A percentile compares a stretch with the other conserved stretches of the same genome.
Evolutionary conservation across 2,888 invertebrate genomes (phyloP).

Genomic region (Lepetodrilus schrolli): DNA sequence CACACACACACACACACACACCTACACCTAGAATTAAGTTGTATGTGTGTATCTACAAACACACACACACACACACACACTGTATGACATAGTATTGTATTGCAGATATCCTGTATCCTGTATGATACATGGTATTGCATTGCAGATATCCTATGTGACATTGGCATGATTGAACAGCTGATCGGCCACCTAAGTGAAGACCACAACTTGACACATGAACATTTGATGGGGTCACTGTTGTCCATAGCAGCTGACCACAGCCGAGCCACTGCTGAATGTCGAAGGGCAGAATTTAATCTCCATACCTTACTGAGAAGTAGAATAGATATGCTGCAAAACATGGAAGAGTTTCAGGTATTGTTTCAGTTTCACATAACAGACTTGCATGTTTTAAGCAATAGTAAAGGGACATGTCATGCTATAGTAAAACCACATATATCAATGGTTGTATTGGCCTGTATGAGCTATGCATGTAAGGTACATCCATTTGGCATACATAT

Average conservation of each 20-base stretch:
- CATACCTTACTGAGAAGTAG: slow-evolving; percentile 74
- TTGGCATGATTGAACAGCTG: slow-evolving; percentile 75
- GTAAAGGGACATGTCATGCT: too few relatives aligned
- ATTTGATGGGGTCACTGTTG: slow-evolving; percentile 77
- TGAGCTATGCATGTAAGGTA: too few relatives aligned
- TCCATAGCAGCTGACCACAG: slow-evolving; percentile 76
- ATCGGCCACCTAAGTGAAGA: slow-evolving; percentile 70
- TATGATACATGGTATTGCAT: slow-evolving; percentile 29
- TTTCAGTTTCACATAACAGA: too few relatives aligned
- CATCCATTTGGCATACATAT: too few relatives aligned
- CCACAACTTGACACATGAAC: slow-evolving; percentile 77
- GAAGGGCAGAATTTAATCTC: slow-evolving; percentile 76
- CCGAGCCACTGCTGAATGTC: slow-evolving; percentile 75
- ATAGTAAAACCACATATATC: too few relatives aligned
- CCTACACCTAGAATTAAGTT: too few relatives aligned
- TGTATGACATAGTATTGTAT: not conserved
- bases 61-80: too few relatives aligned
- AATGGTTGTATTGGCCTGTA: too few relatives aligned
- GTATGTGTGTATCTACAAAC: too few relatives aligned
- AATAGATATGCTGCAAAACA: slow-evolving; percentile 73
- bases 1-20: too few relatives aligned
- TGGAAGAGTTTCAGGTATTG: slow-evolving; percentile 76
- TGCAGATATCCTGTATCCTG: not conserved
- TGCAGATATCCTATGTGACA: slow-evolving; percentile 73
- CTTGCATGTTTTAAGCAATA: too few relatives aligned